These are phyloP conservation scores for Drepana arcuata DNA, from an alignment of 1,140 invertebrate species.

Conservation along the genomic window DNA sequence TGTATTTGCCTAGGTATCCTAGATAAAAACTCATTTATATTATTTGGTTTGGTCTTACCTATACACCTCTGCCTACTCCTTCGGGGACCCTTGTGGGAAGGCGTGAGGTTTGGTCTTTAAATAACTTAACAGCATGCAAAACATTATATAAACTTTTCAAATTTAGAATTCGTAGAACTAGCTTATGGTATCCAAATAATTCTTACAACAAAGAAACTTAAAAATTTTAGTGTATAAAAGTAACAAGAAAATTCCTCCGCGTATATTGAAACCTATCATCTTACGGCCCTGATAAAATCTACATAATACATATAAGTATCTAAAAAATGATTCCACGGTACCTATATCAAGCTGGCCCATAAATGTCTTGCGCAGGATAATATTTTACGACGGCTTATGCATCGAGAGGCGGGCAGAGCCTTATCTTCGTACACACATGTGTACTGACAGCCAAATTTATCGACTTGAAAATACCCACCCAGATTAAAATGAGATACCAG, in stretches of 20 bases:
- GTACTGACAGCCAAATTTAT: constrained; percentile 66
- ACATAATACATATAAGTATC: not conserved
- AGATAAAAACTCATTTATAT: no score
- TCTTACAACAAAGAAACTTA: not conserved
- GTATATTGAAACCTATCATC: not conserved
- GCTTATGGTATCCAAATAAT: not conserved
- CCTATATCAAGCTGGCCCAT: constrained; percentile 56
- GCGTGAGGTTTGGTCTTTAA: no score
- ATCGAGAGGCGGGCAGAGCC: constrained; percentile 32
- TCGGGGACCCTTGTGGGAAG: no score
- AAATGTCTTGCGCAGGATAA: constrained; percentile 63
- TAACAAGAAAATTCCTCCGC: not conserved
- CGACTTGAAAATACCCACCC: constrained; percentile 57
- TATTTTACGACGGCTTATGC: constrained; percentile 61
- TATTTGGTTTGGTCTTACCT: no score
- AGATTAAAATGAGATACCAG: constrained; percentile 55
- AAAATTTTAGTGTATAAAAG: not conserved
- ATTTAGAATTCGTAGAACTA: not conserved
- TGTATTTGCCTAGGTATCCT: no score
- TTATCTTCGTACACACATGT: constrained; percentile 63
- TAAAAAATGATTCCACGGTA: constrained; percentile 49
- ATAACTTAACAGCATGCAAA: no score
- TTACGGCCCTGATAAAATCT: no score
- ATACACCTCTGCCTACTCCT: no score
- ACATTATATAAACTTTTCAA: no score